Base-by-base conservation (phyloP, 2,113 vertebrate genomes). In the Axis porcinus region DNA sequence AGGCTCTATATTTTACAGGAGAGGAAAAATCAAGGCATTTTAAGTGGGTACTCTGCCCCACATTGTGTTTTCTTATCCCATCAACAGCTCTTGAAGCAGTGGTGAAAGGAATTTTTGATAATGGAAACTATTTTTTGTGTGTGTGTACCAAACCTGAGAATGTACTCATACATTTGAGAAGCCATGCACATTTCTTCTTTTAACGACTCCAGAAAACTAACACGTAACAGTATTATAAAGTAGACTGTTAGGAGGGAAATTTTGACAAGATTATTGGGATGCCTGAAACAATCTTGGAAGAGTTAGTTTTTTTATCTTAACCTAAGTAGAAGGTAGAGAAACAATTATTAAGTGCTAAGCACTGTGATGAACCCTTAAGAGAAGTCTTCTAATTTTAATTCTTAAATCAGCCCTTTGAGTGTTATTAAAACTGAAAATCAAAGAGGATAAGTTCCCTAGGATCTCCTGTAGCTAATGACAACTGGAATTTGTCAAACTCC, bases 1-100 rank as follows among this genome's bases (percentile, higher is more conserved):
- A 70, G 36, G 55, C 6, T 76, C 0, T 96, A 9, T 83, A 74
- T 93, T 94, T 95, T 15, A 54, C 8, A 79, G 50, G 55, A 90
- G 88, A 95, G 76, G 60, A 91, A 97, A 96, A 92, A 83, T n/a
- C 28, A 86, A 91, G 67, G 11, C 52, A 78, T 93, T 97, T 57
- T 76, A 62, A 76, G 45, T 82, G 79, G 52, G 12, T 43, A 40
- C 84, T 57, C 9, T 57, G 27, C 25, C 21, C 70, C 27, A n/a
- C 19, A 82, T 90, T 28, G 47, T 11, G 14, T 89, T 86, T 95
- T 87, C 25, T 83, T 74, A 79, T 55, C 83, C 23, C 23, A 89
- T 62, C 67, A 96, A 57, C 96, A 81, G 54, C n/a, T 91, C 30
- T 58, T 78, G 40, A 95, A 93, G 36, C 92, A 21, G 21, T 94